Evolutionary conservation across 2,113 vertebrate species (phyloP).

Genomic region (Fulica atra): DNA sequence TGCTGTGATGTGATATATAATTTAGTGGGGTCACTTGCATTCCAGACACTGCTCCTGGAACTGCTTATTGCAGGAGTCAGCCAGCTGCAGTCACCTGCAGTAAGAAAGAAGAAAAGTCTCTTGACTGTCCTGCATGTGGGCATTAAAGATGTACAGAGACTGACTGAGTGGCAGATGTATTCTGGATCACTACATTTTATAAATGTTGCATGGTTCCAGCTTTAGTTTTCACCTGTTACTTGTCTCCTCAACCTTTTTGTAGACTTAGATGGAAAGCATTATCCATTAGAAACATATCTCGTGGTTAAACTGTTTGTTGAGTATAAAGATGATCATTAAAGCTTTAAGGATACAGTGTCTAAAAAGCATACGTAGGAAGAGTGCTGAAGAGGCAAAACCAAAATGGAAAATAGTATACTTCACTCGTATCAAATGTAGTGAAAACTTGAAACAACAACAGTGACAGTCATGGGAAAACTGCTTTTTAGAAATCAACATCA

Average conservation of each 20-base stretch:
- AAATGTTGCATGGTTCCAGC: background rate
- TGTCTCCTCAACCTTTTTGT: background rate
- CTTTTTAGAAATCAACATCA: background rate
- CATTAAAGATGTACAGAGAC: background rate
- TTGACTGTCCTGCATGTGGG: background rate
- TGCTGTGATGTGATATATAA: background rate
- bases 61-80: background rate
- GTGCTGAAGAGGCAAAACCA: background rate
- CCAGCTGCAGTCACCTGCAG: background rate
- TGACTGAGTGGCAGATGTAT: background rate
- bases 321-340: background rate
- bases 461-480: background rate
- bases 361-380: background rate
- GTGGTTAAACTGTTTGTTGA: background rate
- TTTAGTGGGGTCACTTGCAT: background rate
- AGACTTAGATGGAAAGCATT: background rate
- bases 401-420: background rate
- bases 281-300: background rate
- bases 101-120: background rate
- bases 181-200: background rate
- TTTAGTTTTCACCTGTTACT: conserved; percentile 2
- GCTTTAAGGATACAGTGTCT: background rate
- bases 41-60: background rate
- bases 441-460: background rate
- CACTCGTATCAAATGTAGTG: background rate